Percentiles rank a stretch among this genome's conserved stretches.
phyloP scores from a whole-genome alignment of 2,888 invertebrate species.

The Neoitamus cyanurus region DNA sequence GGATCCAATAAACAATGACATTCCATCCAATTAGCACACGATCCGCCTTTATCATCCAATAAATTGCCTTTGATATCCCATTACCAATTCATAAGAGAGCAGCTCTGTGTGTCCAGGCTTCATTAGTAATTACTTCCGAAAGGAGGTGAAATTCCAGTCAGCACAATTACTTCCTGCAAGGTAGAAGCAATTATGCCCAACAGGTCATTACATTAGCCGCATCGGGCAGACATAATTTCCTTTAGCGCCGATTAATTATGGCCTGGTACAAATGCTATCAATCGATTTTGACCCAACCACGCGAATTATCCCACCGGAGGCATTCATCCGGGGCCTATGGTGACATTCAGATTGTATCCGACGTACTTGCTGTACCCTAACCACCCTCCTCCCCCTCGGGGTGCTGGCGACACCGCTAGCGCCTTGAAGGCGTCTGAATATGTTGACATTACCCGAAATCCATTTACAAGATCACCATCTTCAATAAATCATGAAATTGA shows the following conservation, averaged over 20 bases:
- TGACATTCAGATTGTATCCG: not conserved
- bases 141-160: constrained; percentile 15
- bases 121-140: constrained; percentile 36
- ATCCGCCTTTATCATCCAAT: constrained; percentile 13
- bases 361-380: not conserved
- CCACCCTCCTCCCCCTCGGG: not conserved
- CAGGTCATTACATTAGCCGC: constrained; percentile 2
- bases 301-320: constrained; percentile 1
- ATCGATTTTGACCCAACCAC: constrained; percentile 31
- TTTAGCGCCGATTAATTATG: constrained; percentile 28
- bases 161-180: constrained; percentile 35
- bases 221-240: constrained; percentile 8
- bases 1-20: not conserved
- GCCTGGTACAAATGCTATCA: constrained; percentile 19
- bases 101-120: not conserved
- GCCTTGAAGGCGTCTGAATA: constrained; percentile 26
- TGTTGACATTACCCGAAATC: constrained; percentile 52
- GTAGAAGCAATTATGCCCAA: constrained; percentile 17
- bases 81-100: not conserved
- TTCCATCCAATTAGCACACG: constrained; percentile 8
- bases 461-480: constrained; percentile 53
- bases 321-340: not conserved
- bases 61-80: constrained; percentile 8
- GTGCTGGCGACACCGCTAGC: not conserved
- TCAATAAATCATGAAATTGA: constrained; percentile 53